Conservation (phyloP, 2,888 invertebrate genomes). For the Oscheius sp. region DNA sequence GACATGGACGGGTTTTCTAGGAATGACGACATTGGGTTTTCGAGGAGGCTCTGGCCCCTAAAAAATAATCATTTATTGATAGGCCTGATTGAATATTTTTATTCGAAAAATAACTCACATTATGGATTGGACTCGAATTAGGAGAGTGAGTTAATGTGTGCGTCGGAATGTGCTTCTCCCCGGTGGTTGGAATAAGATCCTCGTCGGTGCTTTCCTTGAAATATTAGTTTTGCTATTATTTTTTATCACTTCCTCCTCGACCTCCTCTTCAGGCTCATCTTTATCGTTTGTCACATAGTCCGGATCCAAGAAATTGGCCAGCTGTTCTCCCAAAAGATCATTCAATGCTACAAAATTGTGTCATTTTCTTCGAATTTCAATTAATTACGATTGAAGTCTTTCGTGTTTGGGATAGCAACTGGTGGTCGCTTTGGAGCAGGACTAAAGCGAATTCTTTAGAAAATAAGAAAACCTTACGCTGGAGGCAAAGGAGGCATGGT, state of each 20-base stretch:
- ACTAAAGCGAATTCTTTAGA: background rate
- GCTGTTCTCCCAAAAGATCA: slow-evolving; percentile 57
- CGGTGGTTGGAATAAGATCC: no score
- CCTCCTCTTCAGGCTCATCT: slow-evolving; percentile 15
- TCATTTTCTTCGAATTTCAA: no score
- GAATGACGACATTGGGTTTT: slow-evolving; percentile 7
- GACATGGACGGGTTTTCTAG: slow-evolving; percentile 5
- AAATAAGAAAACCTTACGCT: background rate
- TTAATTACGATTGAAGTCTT: slow-evolving; percentile 27
- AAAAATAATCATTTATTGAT: no score
- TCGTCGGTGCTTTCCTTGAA: no score
- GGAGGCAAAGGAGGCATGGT: no score
- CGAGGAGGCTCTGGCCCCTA: no score
- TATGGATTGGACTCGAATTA: no score
- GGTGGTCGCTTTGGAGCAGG: background rate
- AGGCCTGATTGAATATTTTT: no score
- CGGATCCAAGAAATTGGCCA: slow-evolving; percentile 61
- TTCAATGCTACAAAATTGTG: slow-evolving; percentile 48
- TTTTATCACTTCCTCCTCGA: background rate
- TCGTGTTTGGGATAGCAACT: background rate
- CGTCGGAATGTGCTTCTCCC: no score
- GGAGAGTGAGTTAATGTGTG: no score
- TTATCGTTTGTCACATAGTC: slow-evolving; percentile 48
- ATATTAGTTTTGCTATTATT: no score
- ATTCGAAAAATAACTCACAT: no score